Evolutionary conservation across 2,113 vertebrate genomes (phyloP).

Genomic region (Elephas maximus): DNA sequence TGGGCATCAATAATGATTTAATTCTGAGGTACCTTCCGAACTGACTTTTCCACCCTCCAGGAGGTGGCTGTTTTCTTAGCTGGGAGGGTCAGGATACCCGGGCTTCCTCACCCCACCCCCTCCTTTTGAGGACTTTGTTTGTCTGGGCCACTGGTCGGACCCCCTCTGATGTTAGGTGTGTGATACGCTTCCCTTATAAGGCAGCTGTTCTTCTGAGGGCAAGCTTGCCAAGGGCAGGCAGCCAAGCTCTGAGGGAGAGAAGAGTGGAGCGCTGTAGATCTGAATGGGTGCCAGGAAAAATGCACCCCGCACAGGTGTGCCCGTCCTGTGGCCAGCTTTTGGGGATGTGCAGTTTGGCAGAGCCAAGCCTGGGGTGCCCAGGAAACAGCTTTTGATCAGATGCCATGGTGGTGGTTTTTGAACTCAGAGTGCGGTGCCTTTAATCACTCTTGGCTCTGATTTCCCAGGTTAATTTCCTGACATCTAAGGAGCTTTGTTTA

Average conservation of each 20-base stretch:
- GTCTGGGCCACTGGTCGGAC: neutral
- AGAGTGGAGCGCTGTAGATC: neutral
- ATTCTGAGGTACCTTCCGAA: neutral
- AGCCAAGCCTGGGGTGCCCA: conserved; percentile 36
- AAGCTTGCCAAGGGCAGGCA: neutral
- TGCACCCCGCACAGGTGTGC: neutral
- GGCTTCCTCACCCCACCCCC: neutral
- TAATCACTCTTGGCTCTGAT: conserved; percentile 76
- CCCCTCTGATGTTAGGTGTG: neutral
- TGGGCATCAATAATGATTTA: conserved; percentile 1
- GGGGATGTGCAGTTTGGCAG: conserved; percentile 6
- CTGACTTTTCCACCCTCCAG: conserved; percentile 21
- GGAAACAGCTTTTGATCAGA: conserved; percentile 77
- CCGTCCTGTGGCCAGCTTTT: neutral
- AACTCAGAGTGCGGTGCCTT: conserved; percentile 45
- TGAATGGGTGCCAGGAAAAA: neutral
- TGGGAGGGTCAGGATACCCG: neutral
- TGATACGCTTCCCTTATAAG: conserved; percentile 43
- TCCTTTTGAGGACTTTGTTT: conserved; percentile 59
- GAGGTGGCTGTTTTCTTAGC: conserved; percentile 61
- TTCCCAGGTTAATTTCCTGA: conserved; percentile 86
- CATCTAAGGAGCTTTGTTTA: conserved; percentile 85
- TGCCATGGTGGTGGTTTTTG: conserved; percentile 54
- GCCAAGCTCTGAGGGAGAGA: neutral
- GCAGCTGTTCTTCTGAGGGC: neutral